These are phyloP conservation scores for Archips crataeganus DNA, from an alignment of 2,888 invertebrate species.

Conservation along the genomic window DNA sequence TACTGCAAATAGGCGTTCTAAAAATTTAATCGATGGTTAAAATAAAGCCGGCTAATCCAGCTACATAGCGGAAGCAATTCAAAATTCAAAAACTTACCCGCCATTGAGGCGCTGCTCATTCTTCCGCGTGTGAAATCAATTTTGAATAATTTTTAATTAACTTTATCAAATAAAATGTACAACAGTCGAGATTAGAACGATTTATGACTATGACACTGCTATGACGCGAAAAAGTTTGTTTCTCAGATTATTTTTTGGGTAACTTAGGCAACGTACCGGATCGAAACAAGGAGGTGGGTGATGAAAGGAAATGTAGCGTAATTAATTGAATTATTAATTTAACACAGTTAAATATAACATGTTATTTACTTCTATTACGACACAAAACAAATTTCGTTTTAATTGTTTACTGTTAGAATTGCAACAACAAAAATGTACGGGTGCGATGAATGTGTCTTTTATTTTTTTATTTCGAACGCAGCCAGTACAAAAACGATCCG, in stretches of 20 bases:
- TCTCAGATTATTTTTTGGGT: constrained; percentile 31
- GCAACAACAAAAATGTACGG: not conserved
- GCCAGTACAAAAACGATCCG: not conserved
- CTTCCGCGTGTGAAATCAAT: constrained; percentile 82
- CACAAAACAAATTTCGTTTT: not conserved
- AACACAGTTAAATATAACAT: too few species aligned
- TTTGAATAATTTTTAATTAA: constrained; percentile 60
- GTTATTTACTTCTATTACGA: not conserved
- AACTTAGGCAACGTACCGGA: constrained; percentile 36
- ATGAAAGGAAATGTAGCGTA: not conserved
- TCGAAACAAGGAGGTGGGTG: constrained; percentile 11
- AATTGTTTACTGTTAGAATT: not conserved
- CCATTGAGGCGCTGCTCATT: constrained; percentile 85
- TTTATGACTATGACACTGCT: constrained; percentile 24
- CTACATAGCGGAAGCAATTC: not conserved
- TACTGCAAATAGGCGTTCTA: not conserved
- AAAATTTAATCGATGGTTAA: not conserved
- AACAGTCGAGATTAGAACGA: constrained; percentile 38
- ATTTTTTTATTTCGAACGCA: constrained; percentile 18
- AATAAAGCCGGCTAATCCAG: not conserved
- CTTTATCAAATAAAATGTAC: constrained; percentile 45
- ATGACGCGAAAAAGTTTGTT: constrained; percentile 28
- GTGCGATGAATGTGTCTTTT: not conserved
- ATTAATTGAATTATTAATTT: not conserved
- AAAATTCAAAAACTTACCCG: constrained; percentile 65